phyloP scores from a whole-genome alignment of 2,888 invertebrate species.

The Synergus itoensis region DNA sequence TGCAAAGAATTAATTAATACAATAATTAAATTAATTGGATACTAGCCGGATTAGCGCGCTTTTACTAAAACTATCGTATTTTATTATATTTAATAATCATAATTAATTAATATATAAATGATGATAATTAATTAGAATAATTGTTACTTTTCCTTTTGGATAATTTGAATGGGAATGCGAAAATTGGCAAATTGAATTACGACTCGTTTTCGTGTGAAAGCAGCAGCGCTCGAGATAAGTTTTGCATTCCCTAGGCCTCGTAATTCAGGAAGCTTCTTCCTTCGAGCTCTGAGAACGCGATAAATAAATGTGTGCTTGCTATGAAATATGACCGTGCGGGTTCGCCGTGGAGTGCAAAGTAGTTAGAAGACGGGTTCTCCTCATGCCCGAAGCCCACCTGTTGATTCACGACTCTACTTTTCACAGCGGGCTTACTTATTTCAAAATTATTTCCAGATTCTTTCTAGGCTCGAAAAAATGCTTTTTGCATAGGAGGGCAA shows the following conservation, averaged over 20 bases:
- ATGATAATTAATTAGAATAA: not conserved
- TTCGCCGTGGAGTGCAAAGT: constrained; percentile 53
- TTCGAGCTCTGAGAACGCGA: constrained; percentile 59
- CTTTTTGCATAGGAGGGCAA: not conserved
- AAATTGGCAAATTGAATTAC: constrained; percentile 37
- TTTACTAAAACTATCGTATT: too few species aligned
- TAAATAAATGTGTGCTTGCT: constrained; percentile 58
- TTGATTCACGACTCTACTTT: constrained; percentile 31
- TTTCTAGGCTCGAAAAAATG: constrained; percentile 7
- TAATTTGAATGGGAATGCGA: not conserved
- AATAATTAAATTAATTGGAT: too few species aligned
- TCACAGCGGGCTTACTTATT: not conserved
- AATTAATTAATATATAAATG: too few species aligned
- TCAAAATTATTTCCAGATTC: constrained; percentile 5
- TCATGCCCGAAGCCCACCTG: constrained; percentile 35
- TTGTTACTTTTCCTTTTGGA: not conserved
- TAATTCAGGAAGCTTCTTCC: constrained; percentile 62
- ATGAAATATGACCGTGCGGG: constrained; percentile 62
- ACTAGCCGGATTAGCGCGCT: too few species aligned
- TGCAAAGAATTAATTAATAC: not conserved
- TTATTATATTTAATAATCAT: too few species aligned
- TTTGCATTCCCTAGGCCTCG: constrained; percentile 52
- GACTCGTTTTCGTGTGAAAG: constrained; percentile 7
- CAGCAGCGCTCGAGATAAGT: constrained; percentile 18
- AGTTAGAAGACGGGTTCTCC: constrained; percentile 39